Conservation (phyloP, 2,888 invertebrate species). For the Tortrix viridana region DNA sequence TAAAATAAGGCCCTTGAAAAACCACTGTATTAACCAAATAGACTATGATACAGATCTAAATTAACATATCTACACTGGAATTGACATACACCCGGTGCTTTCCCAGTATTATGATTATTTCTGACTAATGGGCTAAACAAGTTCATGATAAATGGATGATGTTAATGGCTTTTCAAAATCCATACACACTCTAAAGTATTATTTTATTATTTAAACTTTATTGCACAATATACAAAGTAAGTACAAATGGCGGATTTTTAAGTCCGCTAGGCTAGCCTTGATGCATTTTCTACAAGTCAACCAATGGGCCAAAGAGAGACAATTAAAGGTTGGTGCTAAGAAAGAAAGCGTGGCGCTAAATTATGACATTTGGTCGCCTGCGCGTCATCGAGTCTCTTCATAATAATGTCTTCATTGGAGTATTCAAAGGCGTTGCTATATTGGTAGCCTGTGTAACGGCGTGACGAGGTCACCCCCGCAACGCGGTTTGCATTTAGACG, state of each 20-base stretch:
- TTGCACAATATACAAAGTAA: no score
- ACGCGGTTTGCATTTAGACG: constrained; percentile 25
- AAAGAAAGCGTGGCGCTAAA: no score
- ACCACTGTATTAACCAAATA: no score
- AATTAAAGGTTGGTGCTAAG: no score
- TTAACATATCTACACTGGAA: neutral
- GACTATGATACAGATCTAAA: no score
- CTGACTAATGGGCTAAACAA: neutral
- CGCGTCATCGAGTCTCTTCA: constrained; percentile 7
- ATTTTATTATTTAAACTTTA: no score
- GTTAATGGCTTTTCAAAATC: constrained; percentile 6
- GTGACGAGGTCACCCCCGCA: constrained; percentile 55
- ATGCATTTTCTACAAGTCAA: no score
- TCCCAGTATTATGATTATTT: neutral
- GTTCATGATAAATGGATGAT: neutral
- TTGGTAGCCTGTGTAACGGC: constrained; percentile 47
- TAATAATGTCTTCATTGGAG: constrained; percentile 10
- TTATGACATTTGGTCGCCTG: neutral
- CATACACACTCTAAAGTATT: constrained; percentile 1
- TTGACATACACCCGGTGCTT: neutral
- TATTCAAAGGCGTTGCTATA: constrained; percentile 8
- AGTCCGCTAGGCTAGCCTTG: no score
- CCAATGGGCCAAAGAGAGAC: no score
- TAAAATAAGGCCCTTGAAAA: no score
- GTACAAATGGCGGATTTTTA: no score